Conservation (phyloP, 1,140 invertebrate species). For the Drosophila takahashii region DNA sequence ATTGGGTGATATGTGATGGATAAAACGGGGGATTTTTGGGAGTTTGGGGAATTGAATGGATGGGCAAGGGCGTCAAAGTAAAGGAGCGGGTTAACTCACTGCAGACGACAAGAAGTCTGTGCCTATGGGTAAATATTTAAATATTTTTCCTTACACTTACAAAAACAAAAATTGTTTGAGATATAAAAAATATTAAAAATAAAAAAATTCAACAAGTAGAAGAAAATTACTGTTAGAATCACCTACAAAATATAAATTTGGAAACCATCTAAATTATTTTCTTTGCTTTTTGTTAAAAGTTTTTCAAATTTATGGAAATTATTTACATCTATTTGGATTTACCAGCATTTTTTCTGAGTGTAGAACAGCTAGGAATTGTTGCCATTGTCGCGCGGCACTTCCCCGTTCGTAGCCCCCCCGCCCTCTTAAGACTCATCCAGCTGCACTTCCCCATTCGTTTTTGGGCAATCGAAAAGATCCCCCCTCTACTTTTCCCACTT, state of each 20-base stretch:
- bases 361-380: conserved; percentile 21
- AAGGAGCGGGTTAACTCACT: conserved; percentile 5
- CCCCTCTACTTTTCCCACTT: conserved; percentile 15
- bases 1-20: conserved; percentile 30
- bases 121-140: conserved; percentile 24
- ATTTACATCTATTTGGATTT: not conserved
- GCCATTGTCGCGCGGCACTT: conserved; percentile 31
- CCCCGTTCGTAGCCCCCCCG: not conserved
- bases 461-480: conserved; percentile 43
- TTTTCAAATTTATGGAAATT: too few species aligned
- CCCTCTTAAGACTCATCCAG: not conserved
- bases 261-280: too few species aligned
- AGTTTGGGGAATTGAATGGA: not conserved
- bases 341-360: not conserved
- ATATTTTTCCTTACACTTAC: not conserved
- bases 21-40: not conserved
- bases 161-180: not conserved
- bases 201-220: not conserved
- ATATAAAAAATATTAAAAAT: too few species aligned
- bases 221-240: not conserved
- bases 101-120: conserved; percentile 13
- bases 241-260: too few species aligned
- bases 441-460: conserved; percentile 26
- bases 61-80: not conserved
- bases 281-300: too few species aligned